Evolutionary conservation across 2,113 vertebrate genomes (phyloP).

Genomic region (Erythrolamprus reginae): DNA sequence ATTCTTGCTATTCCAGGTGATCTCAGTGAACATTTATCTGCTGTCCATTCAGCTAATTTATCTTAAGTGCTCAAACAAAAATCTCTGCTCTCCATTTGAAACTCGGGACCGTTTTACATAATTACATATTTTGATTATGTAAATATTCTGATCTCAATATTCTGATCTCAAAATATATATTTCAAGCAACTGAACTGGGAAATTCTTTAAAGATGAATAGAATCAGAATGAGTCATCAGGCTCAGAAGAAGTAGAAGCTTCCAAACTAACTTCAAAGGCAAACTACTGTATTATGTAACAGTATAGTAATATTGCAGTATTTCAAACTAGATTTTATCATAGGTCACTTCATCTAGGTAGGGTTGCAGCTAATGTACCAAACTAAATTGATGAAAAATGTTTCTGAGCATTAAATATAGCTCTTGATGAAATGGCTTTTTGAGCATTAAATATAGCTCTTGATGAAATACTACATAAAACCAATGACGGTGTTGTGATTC

Average conservation of each 20-base stretch:
- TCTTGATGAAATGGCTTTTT: not conserved
- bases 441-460: not conserved
- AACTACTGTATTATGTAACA: not conserved
- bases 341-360: not conserved
- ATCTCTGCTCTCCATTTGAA: not conserved
- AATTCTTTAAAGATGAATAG: not conserved
- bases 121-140: not conserved
- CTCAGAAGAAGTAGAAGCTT: not conserved
- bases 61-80: not conserved
- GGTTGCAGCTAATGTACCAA: not conserved
- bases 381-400: not conserved
- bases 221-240: not conserved
- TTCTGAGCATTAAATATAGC: not conserved
- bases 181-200: not conserved
- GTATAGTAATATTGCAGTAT: not conserved
- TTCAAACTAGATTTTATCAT: not conserved
- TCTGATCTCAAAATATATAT: not conserved
- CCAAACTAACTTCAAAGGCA: not conserved
- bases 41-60: not conserved
- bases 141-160: not conserved
- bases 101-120: not conserved
- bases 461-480: not conserved
- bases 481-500: too few species aligned
- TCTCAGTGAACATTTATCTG: not conserved
- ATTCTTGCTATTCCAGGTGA: not conserved